Evolutionary conservation across 2,113 vertebrate species (phyloP).

Genomic region (Rhea americana): DNA sequence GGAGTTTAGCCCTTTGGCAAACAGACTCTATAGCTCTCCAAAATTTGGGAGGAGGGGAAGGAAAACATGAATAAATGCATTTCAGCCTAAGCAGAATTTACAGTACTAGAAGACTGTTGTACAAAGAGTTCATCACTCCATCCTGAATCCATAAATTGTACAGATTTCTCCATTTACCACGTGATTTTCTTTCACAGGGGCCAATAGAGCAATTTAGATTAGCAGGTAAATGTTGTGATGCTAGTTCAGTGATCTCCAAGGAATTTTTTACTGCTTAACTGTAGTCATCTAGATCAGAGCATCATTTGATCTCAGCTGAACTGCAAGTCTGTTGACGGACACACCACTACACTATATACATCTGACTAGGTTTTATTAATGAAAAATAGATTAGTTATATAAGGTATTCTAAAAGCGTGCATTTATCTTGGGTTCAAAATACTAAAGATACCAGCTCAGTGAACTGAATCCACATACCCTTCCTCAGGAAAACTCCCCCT

Average conservation of each 20-base stretch:
- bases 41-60: background rate
- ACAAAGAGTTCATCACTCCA: background rate
- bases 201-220: background rate
- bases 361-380: background rate
- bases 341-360: background rate
- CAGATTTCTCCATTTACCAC: background rate
- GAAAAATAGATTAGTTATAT: background rate
- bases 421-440: background rate
- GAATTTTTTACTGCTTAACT: background rate
- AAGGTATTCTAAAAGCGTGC: background rate
- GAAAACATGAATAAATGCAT: background rate
- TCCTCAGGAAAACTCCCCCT: background rate
- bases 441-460: background rate
- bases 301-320: background rate
- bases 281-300: background rate
- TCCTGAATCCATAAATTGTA: background rate
- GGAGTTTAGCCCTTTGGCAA: background rate
- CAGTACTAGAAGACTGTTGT: accelerated
- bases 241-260: background rate
- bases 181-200: background rate
- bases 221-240: background rate
- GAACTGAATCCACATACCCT: background rate
- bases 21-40: background rate
- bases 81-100: background rate
- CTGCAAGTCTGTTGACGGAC: background rate